A percentile compares a stretch with the other conserved stretches of the same genome.
Evolutionary conservation across 2,888 invertebrate species (phyloP).

Genomic region (Andrena haemorrhoa): DNA sequence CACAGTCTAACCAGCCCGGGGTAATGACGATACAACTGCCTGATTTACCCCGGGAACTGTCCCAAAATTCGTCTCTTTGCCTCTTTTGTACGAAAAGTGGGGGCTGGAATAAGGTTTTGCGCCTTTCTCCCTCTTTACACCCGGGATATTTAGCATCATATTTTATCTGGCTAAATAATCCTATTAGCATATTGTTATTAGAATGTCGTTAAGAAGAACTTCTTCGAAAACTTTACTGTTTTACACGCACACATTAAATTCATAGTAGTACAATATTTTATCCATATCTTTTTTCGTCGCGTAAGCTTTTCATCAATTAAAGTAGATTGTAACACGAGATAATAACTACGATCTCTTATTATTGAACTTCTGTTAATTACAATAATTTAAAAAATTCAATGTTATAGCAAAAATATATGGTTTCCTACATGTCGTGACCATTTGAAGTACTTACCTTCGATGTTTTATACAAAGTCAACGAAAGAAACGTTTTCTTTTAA

Average conservation of each 20-base stretch:
- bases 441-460: neutral
- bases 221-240: neutral
- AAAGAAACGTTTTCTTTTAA: neutral
- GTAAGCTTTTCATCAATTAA: too few relatives aligned
- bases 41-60: constrained; percentile 69
- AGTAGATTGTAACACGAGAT: too few relatives aligned
- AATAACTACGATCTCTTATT: neutral
- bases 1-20: constrained; percentile 72
- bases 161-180: neutral
- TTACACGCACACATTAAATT: neutral
- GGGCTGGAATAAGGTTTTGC: constrained; percentile 54
- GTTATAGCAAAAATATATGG: neutral
- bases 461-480: neutral
- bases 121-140: constrained; percentile 60
- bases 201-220: neutral
- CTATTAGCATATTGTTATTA: neutral
- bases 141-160: constrained; percentile 25
- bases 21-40: constrained; percentile 71
- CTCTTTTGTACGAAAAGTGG: constrained; percentile 54
- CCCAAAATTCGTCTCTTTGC: constrained; percentile 54
- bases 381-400: neutral
- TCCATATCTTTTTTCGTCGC: too few relatives aligned
- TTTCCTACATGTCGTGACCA: neutral
- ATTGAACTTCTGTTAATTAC: neutral
- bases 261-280: neutral